Conservation (phyloP, 2,888 invertebrate genomes). For the Lepidochitona cinerea region DNA sequence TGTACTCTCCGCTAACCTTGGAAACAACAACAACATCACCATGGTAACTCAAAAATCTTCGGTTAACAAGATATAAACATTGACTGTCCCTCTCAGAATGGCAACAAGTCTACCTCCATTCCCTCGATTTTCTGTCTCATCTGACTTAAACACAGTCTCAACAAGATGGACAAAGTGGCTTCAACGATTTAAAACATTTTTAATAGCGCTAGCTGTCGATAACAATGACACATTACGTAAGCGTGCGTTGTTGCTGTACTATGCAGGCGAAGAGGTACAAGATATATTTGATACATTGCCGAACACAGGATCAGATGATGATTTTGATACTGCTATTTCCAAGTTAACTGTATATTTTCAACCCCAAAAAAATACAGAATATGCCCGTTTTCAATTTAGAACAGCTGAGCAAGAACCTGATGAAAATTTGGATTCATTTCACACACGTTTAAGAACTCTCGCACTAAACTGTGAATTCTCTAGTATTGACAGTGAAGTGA, state of each 20-base stretch:
- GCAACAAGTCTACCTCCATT: no score
- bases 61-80: no score
- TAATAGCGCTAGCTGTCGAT: no score
- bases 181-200: no score
- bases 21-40: no score
- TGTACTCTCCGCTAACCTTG: no score
- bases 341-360: slow-evolving; percentile 7
- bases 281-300: slow-evolving; percentile 10
- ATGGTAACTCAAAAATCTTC: no score
- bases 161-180: no score
- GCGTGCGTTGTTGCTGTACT: slow-evolving; percentile 3
- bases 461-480: neutral
- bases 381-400: neutral
- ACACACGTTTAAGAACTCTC: neutral
- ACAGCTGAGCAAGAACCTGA: neutral
- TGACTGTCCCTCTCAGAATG: no score
- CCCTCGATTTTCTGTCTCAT: no score
- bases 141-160: no score
- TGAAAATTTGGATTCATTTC: slow-evolving; percentile 11
- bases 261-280: slow-evolving; percentile 5
- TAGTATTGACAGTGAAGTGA: neutral
- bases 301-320: neutral
- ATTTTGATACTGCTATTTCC: neutral
- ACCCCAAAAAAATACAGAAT: slow-evolving; percentile 10
- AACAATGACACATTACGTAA: neutral